These are phyloP conservation scores for Manduca sexta DNA, from an alignment of 1,140 invertebrate species.

Conservation along the genomic window DNA sequence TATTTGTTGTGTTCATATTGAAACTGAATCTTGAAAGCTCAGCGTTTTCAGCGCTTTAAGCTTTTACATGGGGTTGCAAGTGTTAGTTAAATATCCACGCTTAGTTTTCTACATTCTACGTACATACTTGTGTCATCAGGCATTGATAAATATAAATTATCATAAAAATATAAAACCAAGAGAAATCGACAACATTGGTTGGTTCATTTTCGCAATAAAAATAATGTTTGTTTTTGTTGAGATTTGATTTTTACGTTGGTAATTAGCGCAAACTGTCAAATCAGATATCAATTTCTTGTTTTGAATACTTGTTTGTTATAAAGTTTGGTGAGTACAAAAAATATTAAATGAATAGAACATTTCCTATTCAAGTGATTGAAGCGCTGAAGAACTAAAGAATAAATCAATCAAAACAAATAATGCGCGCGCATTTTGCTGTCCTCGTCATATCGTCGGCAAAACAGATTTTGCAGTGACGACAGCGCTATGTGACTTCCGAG, in stretches of 20 bases:
- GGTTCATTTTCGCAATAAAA: too few relatives aligned
- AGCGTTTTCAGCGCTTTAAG: conserved; percentile 14
- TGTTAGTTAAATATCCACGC: neutral
- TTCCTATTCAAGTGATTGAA: conserved; percentile 11
- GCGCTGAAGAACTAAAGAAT: conserved; percentile 20
- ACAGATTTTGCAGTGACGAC: conserved; percentile 2
- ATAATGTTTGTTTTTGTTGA: too few relatives aligned
- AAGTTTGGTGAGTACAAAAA: neutral
- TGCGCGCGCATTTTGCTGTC: conserved; percentile 22
- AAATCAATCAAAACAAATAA: conserved; percentile 19
- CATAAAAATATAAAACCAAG: neutral
- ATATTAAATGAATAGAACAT: neutral
- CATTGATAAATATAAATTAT: neutral
- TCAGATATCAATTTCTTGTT: too few relatives aligned
- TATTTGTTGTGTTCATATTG: conserved; percentile 37
- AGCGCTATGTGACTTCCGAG: conserved; percentile 6
- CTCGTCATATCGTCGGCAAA: conserved; percentile 9
- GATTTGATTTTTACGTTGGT: too few relatives aligned
- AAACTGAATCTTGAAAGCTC: conserved; percentile 1
- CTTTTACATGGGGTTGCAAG: neutral
- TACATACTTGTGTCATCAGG: neutral
- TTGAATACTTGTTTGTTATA: too few relatives aligned
- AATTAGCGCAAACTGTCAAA: too few relatives aligned
- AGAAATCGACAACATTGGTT: neutral
- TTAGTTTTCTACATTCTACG: too few relatives aligned